Percentiles rank a stretch among this genome's conserved stretches.
phyloP scores from a whole-genome alignment of 2,113 vertebrate genomes.

The Triplophysa dalaica region DNA sequence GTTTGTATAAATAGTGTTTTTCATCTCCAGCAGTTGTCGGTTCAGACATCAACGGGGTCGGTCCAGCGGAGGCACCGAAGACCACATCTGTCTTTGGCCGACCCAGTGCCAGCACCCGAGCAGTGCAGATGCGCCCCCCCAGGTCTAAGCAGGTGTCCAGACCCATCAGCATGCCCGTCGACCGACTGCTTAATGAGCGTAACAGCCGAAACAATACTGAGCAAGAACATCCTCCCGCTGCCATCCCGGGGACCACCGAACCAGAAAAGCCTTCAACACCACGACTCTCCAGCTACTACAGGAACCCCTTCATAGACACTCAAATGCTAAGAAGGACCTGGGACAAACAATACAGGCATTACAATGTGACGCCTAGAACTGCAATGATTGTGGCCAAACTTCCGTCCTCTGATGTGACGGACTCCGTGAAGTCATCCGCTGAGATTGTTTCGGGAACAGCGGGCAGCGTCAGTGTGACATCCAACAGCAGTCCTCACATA shows the following conservation, averaged over 20 bases:
- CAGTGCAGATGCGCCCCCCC: slow-evolving; percentile 76
- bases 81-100: slow-evolving; percentile 62
- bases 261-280: slow-evolving; percentile 67
- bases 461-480: slow-evolving; percentile 58
- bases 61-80: slow-evolving; percentile 59
- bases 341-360: slow-evolving; percentile 87
- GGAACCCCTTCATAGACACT: slow-evolving; percentile 81
- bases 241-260: slow-evolving; percentile 80
- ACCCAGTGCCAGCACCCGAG: slow-evolving; percentile 64
- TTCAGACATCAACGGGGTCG: slow-evolving; percentile 61
- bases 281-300: slow-evolving; percentile 74
- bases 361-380: slow-evolving; percentile 82
- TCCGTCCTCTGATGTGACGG: slow-evolving; percentile 66
- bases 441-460: slow-evolving; percentile 19
- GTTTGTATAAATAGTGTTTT: neutral
- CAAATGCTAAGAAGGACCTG: slow-evolving; percentile 80
- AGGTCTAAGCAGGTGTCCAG: slow-evolving; percentile 72
- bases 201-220: slow-evolving; percentile 72
- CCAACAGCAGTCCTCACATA: slow-evolving; percentile 68
- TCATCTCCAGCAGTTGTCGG: slow-evolving; percentile 50
- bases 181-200: slow-evolving; percentile 79
- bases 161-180: slow-evolving; percentile 89
- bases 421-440: slow-evolving; percentile 5
- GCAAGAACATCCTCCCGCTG: slow-evolving; percentile 66
- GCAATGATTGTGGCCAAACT: slow-evolving; percentile 80